phyloP scores from a whole-genome alignment of 2,888 invertebrate genomes.

The Pecten maximus region DNA sequence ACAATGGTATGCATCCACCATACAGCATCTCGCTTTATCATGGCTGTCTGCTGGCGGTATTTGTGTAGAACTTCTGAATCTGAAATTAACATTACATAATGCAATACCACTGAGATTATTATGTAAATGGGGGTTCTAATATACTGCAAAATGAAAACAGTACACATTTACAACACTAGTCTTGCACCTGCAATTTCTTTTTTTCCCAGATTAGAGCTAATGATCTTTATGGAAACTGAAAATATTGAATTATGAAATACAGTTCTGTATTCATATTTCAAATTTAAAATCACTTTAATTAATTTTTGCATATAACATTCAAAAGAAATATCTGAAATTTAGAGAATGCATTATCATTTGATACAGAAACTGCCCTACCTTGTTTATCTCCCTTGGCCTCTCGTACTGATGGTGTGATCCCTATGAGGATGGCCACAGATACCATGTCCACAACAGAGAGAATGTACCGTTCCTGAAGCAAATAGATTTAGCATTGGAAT shows the following conservation, averaged over 20 bases:
- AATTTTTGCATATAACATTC: too few relatives aligned
- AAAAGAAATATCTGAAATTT: conserved; percentile 67
- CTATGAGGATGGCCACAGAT: conserved; percentile 92
- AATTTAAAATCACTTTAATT: too few relatives aligned
- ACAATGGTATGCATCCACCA: conserved; percentile 94
- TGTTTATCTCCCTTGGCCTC: conserved; percentile 85
- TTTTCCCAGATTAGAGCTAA: too few relatives aligned
- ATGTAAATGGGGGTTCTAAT: neutral
- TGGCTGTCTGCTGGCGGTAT: conserved; percentile 84
- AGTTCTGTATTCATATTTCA: too few relatives aligned
- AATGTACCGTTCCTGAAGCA: conserved; percentile 91
- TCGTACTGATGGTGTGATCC: conserved; percentile 87
- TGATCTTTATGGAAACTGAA: too few relatives aligned
- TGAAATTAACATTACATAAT: conserved; percentile 60
- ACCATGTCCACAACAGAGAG: conserved; percentile 92
- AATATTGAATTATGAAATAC: too few relatives aligned
- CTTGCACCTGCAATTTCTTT: too few relatives aligned
- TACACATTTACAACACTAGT: too few relatives aligned
- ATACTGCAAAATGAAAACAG: neutral
- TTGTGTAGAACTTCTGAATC: conserved; percentile 80
- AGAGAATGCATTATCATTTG: neutral
- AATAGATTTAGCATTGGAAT: neutral
- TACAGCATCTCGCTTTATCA: conserved; percentile 92
- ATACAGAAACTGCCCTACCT: conserved; percentile 63
- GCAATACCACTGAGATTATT: too few relatives aligned